These are phyloP conservation scores for Odontamblyopus lacepedii DNA, from an alignment of 2,797 vertebrate genomes.

Conservation along the genomic window DNA sequence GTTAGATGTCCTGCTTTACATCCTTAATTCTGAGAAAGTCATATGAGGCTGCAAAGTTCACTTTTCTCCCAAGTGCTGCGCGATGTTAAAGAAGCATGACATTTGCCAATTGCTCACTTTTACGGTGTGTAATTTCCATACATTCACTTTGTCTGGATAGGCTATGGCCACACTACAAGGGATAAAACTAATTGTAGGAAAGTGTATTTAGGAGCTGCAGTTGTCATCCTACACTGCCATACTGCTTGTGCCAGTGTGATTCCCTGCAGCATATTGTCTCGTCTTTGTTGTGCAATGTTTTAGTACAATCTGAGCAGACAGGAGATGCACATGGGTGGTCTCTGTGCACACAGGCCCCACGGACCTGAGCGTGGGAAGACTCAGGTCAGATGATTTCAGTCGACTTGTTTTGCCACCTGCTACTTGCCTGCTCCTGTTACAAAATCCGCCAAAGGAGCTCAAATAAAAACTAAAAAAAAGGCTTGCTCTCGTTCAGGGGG, in stretches of 20 bases:
- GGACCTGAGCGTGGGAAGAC: conserved; percentile 46
- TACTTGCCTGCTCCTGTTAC: conserved; percentile 20
- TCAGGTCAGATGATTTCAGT: conserved; percentile 30
- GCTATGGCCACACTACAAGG: background rate
- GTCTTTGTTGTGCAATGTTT: conserved; percentile 18
- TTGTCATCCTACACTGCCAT: conserved; percentile 4
- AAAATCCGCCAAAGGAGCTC: conserved; percentile 16
- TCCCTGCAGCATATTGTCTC: conserved; percentile 27
- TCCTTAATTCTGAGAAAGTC: background rate
- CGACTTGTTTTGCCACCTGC: conserved; percentile 34
- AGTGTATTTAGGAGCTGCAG: background rate
- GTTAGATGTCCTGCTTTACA: no score
- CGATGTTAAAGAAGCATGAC: background rate
- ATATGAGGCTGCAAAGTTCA: background rate
- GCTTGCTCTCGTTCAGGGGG: conserved; percentile 40
- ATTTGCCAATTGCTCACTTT: background rate
- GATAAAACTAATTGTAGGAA: background rate
- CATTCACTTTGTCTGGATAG: conserved; percentile 4
- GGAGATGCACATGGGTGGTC: conserved; percentile 39
- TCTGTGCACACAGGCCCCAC: conserved; percentile 30
- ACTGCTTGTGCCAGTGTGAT: conserved; percentile 19
- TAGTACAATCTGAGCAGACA: conserved; percentile 50
- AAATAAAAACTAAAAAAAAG: conserved; percentile 47
- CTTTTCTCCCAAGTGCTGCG: background rate
- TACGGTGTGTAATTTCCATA: background rate